These are phyloP conservation scores for Euborellia annulipes DNA, from an alignment of 1,140 invertebrate genomes.

Conservation along the genomic window DNA sequence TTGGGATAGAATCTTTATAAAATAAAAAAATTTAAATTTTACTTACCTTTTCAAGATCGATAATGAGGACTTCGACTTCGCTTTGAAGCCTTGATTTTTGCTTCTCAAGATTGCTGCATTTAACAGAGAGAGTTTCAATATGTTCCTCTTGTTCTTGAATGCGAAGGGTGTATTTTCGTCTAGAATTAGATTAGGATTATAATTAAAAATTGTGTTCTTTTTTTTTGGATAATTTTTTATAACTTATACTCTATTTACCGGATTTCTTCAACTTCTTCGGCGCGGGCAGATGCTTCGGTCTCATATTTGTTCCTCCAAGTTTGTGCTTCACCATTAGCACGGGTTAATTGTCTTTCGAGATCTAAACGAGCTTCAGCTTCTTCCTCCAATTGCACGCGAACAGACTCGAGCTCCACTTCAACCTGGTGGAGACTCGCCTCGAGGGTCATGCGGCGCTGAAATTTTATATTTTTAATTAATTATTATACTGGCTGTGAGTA, in stretches of 20 bases:
- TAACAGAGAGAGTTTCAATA: slow-evolving; percentile 78
- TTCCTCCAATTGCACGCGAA: slow-evolving; percentile 85
- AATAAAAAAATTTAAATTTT: neutral
- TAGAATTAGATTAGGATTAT: slow-evolving; percentile 15
- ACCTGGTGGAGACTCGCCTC: slow-evolving; percentile 78
- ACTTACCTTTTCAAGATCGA: slow-evolving; percentile 81
- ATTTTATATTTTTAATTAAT: neutral
- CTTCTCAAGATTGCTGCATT: slow-evolving; percentile 85
- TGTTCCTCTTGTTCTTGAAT: slow-evolving; percentile 94
- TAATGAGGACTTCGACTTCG: slow-evolving; percentile 91
- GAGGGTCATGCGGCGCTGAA: slow-evolving; percentile 60
- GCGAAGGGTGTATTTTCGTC: slow-evolving; percentile 73
- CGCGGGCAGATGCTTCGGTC: slow-evolving; percentile 72
- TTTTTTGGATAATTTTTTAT: neutral
- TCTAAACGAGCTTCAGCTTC: slow-evolving; percentile 89
- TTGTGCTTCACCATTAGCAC: slow-evolving; percentile 72
- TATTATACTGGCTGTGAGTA: neutral
- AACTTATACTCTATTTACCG: slow-evolving; percentile 30
- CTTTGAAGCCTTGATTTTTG: slow-evolving; percentile 90
- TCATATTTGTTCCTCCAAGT: slow-evolving; percentile 88
- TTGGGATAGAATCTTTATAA: too few relatives aligned
- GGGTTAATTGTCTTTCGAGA: slow-evolving; percentile 84
- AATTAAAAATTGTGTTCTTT: neutral
- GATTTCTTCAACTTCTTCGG: slow-evolving; percentile 86
- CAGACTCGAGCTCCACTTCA: slow-evolving; percentile 82